phyloP scores from a whole-genome alignment of 2,888 invertebrate species.

The Protodeltote pygarga region DNA sequence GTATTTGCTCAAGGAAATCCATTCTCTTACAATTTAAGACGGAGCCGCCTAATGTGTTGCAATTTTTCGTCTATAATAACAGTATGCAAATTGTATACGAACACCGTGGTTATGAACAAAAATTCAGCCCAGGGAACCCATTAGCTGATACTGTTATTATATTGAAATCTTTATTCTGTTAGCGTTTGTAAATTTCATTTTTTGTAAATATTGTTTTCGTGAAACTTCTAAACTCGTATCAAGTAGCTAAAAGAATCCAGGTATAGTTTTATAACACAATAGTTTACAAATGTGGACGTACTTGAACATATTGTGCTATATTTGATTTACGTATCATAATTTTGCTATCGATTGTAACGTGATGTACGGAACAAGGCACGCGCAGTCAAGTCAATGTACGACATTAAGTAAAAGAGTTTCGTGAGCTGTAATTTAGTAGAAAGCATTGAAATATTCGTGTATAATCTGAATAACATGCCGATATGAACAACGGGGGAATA shows the following conservation, averaged over 20 bases:
- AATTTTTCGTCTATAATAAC: slow-evolving; percentile 80
- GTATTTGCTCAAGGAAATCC: slow-evolving; percentile 81
- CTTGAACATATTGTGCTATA: too few species aligned
- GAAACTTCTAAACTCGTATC: too few species aligned
- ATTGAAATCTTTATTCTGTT: slow-evolving; percentile 7
- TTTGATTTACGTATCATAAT: slow-evolving; percentile 24
- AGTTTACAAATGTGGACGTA: too few species aligned
- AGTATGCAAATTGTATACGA: slow-evolving; percentile 67
- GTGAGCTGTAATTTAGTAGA: slow-evolving; percentile 86
- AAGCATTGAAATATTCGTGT: slow-evolving; percentile 87
- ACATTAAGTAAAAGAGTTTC: slow-evolving; percentile 83
- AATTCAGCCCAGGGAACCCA: slow-evolving; percentile 24
- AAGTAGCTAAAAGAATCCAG: too few species aligned
- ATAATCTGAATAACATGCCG: slow-evolving; percentile 87
- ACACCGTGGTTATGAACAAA: slow-evolving; percentile 37
- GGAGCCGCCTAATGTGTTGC: slow-evolving; percentile 77
- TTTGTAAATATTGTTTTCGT: background rate
- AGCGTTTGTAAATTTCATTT: background rate
- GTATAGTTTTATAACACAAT: too few species aligned
- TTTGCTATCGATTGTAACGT: slow-evolving; percentile 56
- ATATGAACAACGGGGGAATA: slow-evolving; percentile 86
- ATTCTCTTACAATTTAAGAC: slow-evolving; percentile 82
- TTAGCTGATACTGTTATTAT: slow-evolving; percentile 32
- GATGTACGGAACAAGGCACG: slow-evolving; percentile 50
- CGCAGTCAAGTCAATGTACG: slow-evolving; percentile 65